Evolutionary conservation across 2,113 vertebrate species (phyloP).

Genomic region (Psettodes erumei): DNA sequence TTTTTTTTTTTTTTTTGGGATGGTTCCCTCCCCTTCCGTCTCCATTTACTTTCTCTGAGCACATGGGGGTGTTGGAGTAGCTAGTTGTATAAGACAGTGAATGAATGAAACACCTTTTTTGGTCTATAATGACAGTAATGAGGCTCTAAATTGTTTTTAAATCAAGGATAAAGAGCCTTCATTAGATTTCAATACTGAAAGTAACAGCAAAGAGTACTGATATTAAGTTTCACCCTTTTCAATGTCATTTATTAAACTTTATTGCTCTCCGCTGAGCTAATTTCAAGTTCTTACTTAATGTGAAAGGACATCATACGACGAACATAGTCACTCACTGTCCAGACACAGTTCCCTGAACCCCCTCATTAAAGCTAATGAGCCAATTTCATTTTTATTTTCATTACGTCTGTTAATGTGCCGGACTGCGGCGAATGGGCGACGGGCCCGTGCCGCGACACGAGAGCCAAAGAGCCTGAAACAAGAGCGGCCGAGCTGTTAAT

Average conservation of each 20-base stretch:
- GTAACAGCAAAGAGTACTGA: background rate
- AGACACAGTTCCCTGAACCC: background rate
- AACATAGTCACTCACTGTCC: slow-evolving; percentile 10
- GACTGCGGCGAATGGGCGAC: background rate
- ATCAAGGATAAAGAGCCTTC: background rate
- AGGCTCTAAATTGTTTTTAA: background rate
- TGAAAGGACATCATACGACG: slow-evolving; percentile 4
- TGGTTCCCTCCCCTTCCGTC: slow-evolving; percentile 16
- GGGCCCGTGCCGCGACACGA: background rate
- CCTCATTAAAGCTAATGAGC: slow-evolving; percentile 38
- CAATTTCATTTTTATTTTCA: slow-evolving; percentile 16
- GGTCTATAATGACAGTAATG: background rate
- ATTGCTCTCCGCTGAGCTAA: background rate
- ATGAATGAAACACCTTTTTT: slow-evolving; percentile 8
- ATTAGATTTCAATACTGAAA: background rate
- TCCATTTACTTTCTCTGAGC: slow-evolving; percentile 58
- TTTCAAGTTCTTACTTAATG: slow-evolving; percentile 24
- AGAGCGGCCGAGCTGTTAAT: background rate
- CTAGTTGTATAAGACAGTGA: slow-evolving; percentile 19
- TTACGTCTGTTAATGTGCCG: slow-evolving; percentile 22
- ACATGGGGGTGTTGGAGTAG: slow-evolving; percentile 19
- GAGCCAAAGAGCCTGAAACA: background rate
- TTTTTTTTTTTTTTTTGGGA: slow-evolving; percentile 72
- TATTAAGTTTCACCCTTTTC: slow-evolving; percentile 1
- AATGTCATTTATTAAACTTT: slow-evolving; percentile 20